Evolutionary conservation across 2,113 vertebrate species (phyloP).

Genomic region (Microcebus griseorufus): DNA sequence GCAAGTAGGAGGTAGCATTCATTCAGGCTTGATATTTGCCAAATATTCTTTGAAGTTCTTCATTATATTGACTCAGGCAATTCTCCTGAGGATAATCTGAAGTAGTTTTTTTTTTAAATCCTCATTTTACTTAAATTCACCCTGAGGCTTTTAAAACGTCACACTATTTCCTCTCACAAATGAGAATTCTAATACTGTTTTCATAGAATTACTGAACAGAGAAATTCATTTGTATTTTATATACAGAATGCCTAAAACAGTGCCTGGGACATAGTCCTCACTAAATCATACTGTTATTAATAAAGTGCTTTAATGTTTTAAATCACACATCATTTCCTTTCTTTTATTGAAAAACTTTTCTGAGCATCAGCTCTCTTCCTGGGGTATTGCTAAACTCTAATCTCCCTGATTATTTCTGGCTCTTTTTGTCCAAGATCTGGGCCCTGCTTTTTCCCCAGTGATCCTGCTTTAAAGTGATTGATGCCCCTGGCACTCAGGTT

Average conservation of each 20-base stretch:
- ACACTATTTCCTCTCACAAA: not conserved
- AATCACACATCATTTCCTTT: not conserved
- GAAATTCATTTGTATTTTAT: slow-evolving; percentile 7
- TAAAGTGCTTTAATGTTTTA: not conserved
- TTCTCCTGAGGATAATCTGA: not conserved
- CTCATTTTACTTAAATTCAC: not conserved
- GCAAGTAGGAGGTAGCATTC: not conserved
- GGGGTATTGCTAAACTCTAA: not conserved
- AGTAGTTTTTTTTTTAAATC: not conserved
- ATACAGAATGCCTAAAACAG: not conserved
- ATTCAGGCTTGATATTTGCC: not conserved
- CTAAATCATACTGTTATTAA: not conserved
- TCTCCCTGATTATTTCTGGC: not conserved
- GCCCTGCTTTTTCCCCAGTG: not conserved
- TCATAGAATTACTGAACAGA: not conserved
- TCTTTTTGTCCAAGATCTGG: not conserved
- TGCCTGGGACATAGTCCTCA: not conserved
- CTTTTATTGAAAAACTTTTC: not conserved
- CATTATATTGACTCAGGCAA: not conserved
- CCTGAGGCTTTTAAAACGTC: not conserved
- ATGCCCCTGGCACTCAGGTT: not conserved
- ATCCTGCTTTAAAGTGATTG: not conserved
- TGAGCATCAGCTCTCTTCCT: not conserved
- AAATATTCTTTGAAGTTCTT: not conserved
- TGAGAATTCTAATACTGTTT: not conserved